Evolutionary conservation across 2,888 invertebrate genomes (phyloP).

Genomic region (Yponomeuta cagnagella): DNA sequence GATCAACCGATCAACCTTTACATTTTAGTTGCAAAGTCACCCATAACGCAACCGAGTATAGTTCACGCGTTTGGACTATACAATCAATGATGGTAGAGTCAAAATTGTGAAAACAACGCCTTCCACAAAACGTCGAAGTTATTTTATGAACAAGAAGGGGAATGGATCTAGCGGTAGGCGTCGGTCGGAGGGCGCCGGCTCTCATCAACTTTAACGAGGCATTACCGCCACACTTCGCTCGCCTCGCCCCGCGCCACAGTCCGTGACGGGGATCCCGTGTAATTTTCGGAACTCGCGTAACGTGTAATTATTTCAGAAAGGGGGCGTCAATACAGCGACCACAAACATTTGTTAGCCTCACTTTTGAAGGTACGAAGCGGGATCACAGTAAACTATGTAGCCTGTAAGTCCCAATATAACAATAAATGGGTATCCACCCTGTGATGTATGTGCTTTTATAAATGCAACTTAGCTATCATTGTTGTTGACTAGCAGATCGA

Average conservation of each 20-base stretch:
- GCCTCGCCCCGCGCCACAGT: conserved; percentile 11
- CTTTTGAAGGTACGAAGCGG: background rate
- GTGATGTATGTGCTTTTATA: too few relatives aligned
- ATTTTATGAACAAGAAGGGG: conserved; percentile 39
- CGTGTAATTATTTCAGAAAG: conserved; percentile 68
- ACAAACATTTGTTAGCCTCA: conserved; percentile 49
- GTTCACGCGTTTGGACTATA: too few relatives aligned
- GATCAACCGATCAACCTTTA: too few relatives aligned
- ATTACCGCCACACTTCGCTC: conserved; percentile 44
- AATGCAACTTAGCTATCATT: too few relatives aligned
- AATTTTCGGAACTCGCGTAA: conserved; percentile 68
- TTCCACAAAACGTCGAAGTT: conserved; percentile 24
- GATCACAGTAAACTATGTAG: too few relatives aligned
- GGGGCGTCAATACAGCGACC: conserved; percentile 64
- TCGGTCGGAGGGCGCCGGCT: conserved; percentile 44
- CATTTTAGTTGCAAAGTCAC: too few relatives aligned
- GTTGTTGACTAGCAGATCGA: too few relatives aligned
- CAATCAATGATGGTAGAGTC: too few relatives aligned
- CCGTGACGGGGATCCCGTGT: conserved; percentile 45
- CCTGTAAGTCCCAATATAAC: too few relatives aligned
- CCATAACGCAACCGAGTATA: too few relatives aligned
- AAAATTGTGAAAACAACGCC: background rate
- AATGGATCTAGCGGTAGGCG: conserved; percentile 27
- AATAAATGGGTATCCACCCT: too few relatives aligned
- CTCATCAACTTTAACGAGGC: conserved; percentile 74